These are phyloP conservation scores for Tenthredo notha DNA, from an alignment of 2,888 invertebrate species.

Conservation along the genomic window DNA sequence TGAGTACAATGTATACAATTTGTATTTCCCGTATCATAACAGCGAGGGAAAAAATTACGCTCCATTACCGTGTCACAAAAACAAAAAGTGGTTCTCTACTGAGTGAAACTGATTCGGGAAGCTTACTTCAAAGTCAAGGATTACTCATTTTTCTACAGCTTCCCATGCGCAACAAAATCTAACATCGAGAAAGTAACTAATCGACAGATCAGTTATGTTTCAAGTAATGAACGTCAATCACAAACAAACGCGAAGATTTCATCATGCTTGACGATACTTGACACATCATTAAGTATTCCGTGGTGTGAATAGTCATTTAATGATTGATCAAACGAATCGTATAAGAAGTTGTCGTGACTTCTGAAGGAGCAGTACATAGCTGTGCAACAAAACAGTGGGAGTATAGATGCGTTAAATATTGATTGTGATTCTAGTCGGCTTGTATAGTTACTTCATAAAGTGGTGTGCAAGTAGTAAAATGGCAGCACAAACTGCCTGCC, in stretches of 20 bases:
- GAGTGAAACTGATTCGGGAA: background rate
- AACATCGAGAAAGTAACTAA: background rate
- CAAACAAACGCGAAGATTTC: background rate
- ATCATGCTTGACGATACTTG: background rate
- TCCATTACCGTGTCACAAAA: background rate
- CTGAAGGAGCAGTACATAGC: background rate
- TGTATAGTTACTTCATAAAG: background rate
- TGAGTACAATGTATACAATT: background rate
- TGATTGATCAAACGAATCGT: background rate
- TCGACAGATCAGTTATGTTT: background rate
- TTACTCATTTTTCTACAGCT: background rate
- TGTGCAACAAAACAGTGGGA: background rate
- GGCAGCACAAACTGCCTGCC: background rate
- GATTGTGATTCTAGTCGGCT: background rate
- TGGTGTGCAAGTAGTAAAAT: background rate
- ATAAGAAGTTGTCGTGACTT: background rate
- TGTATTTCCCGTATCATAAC: background rate
- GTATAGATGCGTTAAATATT: slow-evolving; percentile 22
- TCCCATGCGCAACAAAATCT: background rate
- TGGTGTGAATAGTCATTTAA: background rate
- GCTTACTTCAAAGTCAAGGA: background rate
- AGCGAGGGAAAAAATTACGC: background rate
- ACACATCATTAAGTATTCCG: background rate
- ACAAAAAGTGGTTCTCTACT: background rate
- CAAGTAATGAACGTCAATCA: background rate